Conservation (phyloP, 2,888 invertebrate genomes). For the Archips xylosteana region DNA sequence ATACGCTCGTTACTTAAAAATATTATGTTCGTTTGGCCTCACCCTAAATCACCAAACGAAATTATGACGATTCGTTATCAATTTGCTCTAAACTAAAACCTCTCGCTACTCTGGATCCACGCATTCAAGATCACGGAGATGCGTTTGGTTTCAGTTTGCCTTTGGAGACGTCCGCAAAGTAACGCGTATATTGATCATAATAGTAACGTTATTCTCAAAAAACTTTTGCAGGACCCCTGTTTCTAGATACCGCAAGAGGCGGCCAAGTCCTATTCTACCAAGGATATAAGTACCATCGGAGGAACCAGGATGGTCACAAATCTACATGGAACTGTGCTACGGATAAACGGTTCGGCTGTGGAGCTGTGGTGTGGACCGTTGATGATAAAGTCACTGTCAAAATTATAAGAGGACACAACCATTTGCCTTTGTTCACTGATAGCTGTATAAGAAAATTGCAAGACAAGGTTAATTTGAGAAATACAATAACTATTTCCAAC, state of each 20-base stretch:
- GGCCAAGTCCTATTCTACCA: slow-evolving; percentile 17
- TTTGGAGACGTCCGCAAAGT: too few relatives aligned
- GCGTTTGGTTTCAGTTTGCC: too few relatives aligned
- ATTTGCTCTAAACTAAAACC: too few relatives aligned
- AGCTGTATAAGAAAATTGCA: not conserved
- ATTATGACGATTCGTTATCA: too few relatives aligned
- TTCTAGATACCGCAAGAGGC: slow-evolving; percentile 1
- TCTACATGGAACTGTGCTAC: slow-evolving; percentile 10
- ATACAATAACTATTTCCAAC: not conserved
- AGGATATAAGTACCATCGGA: slow-evolving; percentile 21
- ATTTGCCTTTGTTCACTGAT: not conserved
- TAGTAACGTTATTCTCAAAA: too few relatives aligned
- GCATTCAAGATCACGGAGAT: too few relatives aligned
- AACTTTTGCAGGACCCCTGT: slow-evolving; percentile 12
- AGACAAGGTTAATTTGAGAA: not conserved
- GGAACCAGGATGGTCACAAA: not conserved
- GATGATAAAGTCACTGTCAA: slow-evolving; percentile 34
- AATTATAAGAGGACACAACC: slow-evolving; percentile 20
- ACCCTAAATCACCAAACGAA: too few relatives aligned
- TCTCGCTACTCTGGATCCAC: too few relatives aligned
- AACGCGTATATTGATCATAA: too few relatives aligned
- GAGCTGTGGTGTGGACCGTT: slow-evolving; percentile 40
- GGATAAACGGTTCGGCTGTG: slow-evolving; percentile 23
- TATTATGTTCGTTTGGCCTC: too few relatives aligned
- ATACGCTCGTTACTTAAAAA: too few relatives aligned